Evolutionary conservation across 1,140 invertebrate genomes (phyloP).

Genomic region (Listronotus bonariensis): DNA sequence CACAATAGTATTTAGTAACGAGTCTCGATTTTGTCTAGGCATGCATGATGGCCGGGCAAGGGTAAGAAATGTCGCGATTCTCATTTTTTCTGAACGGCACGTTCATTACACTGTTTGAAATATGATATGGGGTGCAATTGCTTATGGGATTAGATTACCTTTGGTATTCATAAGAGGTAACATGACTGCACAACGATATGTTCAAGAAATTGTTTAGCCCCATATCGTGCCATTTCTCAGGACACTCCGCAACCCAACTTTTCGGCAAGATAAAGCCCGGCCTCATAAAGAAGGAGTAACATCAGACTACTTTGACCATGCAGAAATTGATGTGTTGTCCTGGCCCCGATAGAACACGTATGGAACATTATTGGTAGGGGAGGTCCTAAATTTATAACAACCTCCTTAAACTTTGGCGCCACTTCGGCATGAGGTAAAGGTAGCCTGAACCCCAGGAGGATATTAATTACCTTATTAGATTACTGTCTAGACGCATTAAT

Average conservation of each 20-base stretch:
- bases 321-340: conserved; percentile 16
- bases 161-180: conserved; percentile 28
- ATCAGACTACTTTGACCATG: conserved; percentile 5
- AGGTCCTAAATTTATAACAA: conserved; percentile 7
- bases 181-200: conserved; percentile 18
- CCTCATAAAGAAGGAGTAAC: conserved; percentile 14
- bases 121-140: conserved; percentile 22
- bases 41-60: conserved; percentile 29
- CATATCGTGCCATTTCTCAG: conserved; percentile 21
- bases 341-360: conserved; percentile 30
- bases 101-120: conserved; percentile 12
- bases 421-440: background rate
- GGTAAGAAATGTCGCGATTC: conserved; percentile 32
- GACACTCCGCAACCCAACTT: background rate
- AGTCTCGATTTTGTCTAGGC: conserved; percentile 35
- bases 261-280: conserved; percentile 24
- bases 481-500: background rate
- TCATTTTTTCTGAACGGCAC: conserved; percentile 23
- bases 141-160: background rate
- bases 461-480: background rate
- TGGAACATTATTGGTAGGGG: conserved; percentile 26
- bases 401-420: background rate
- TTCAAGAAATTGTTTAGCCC: conserved; percentile 19
- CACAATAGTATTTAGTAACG: conserved; percentile 37
- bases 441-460: no score